phyloP scores from a whole-genome alignment of 2,797 vertebrate genomes.

The Poeciliopsis infans region DNA sequence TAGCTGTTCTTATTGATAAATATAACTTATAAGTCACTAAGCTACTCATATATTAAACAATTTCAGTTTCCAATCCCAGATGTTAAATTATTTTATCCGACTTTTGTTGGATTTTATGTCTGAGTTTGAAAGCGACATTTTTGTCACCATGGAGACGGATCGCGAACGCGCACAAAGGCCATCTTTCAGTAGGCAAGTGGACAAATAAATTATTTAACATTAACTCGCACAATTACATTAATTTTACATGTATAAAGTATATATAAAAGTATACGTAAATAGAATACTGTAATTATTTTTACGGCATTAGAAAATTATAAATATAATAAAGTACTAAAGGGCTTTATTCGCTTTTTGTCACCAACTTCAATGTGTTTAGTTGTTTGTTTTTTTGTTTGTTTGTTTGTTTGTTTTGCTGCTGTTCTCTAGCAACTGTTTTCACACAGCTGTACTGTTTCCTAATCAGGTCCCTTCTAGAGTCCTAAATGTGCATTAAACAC shows the following conservation, averaged over 20 bases:
- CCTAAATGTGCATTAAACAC: neutral
- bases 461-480: neutral
- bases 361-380: neutral
- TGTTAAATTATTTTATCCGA: neutral
- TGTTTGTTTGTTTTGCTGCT: neutral
- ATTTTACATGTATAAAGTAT: neutral
- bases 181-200: too few relatives aligned
- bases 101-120: conserved; percentile 59
- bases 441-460: neutral
- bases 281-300: neutral
- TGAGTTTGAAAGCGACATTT: conserved; percentile 39
- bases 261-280: neutral
- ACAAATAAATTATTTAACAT: neutral
- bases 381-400: neutral
- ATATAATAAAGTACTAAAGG: neutral
- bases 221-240: neutral
- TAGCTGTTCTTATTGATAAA: neutral
- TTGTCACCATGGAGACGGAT: conserved; percentile 75
- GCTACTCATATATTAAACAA: neutral
- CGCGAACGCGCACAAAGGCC: conserved; percentile 68
- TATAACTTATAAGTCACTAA: neutral
- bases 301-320: neutral
- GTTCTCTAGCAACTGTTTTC: neutral
- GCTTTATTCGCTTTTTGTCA: neutral
- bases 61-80: neutral